Percentiles rank a stretch among this genome's conserved stretches.
phyloP scores from a whole-genome alignment of 2,888 invertebrate genomes.

The Stenurella melanura region DNA sequence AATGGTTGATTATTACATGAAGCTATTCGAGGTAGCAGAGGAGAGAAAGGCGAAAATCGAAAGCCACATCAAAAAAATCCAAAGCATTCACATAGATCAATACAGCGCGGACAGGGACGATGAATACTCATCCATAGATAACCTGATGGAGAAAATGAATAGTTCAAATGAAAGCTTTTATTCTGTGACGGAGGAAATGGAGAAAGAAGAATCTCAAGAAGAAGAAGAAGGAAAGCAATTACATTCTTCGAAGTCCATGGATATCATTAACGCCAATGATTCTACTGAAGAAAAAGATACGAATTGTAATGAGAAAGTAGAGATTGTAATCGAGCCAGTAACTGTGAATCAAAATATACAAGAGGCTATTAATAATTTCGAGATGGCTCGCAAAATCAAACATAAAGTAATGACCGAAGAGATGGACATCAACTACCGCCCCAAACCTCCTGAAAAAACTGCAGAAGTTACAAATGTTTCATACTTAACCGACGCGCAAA shows the following conservation, averaged over 20 bases:
- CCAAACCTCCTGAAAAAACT: conserved; percentile 66
- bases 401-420: conserved; percentile 76
- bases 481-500: conserved; percentile 77
- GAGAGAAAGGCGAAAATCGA: conserved; percentile 72
- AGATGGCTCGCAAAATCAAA: conserved; percentile 73
- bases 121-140: conserved; percentile 27
- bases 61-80: conserved; percentile 63
- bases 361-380: conserved; percentile 70
- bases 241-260: conserved; percentile 75
- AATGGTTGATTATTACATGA: conserved; percentile 80
- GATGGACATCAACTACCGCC: conserved; percentile 71
- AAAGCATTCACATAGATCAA: conserved; percentile 54
- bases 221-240: conserved; percentile 70
- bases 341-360: conserved; percentile 51
- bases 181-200: conserved; percentile 63
- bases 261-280: conserved; percentile 76
- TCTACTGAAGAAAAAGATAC: conserved; percentile 60
- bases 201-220: conserved; percentile 67
- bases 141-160: conserved; percentile 8
- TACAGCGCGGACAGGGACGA: conserved; percentile 37
- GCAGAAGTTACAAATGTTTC: conserved; percentile 62
- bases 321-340: conserved; percentile 68
- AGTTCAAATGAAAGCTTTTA: conserved; percentile 45
- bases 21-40: conserved; percentile 78
- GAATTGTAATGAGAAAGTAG: conserved; percentile 68